Conservation (phyloP, 2,113 vertebrate species). For the Todiramphus chloris region DNA sequence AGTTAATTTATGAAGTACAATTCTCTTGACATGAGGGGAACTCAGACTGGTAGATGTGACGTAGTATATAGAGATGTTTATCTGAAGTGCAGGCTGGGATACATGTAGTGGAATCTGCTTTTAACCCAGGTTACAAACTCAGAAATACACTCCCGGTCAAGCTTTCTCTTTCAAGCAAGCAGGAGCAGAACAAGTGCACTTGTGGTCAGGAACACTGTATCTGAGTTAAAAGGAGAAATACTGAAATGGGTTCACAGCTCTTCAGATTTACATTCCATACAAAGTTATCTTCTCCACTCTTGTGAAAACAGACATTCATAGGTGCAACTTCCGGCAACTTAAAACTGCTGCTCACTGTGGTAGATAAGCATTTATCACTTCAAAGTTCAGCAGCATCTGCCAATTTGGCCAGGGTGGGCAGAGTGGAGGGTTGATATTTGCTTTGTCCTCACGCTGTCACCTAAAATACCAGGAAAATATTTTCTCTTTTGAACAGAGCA, state of each 20-base stretch:
- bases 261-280: background rate
- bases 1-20: background rate
- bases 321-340: background rate
- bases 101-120: background rate
- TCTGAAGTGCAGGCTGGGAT: background rate
- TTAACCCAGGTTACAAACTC: background rate
- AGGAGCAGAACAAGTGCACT: background rate
- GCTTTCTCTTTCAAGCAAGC: background rate
- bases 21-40: background rate
- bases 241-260: background rate
- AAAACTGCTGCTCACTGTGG: background rate
- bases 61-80: accelerated
- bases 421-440: background rate
- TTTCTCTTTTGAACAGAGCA: background rate
- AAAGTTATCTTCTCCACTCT: background rate
- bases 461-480: background rate
- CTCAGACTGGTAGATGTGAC: background rate
- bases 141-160: background rate
- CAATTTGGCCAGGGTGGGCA: background rate
- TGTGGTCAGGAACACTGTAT: accelerated
- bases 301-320: background rate
- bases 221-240: background rate
- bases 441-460: background rate
- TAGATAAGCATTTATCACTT: background rate
- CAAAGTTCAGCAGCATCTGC: background rate